Evolutionary conservation across 2,888 invertebrate species (phyloP).

Genomic region (Cosmorhoe ocellata): DNA sequence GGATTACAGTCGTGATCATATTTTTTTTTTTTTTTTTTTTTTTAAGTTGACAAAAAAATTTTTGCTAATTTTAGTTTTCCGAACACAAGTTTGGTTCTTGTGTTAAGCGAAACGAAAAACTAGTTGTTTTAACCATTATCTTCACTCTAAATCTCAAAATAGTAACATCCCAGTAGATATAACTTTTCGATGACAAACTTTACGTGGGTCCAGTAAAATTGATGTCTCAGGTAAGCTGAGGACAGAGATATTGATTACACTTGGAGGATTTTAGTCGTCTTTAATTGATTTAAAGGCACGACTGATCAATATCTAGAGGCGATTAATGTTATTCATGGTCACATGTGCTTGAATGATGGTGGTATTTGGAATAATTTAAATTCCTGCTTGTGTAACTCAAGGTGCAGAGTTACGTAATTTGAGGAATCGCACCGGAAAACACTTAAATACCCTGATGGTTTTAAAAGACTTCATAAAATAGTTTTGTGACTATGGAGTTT

Average conservation of each 20-base stretch:
- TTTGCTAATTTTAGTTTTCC: no score
- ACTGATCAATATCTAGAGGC: constrained; percentile 53
- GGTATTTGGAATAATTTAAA: constrained; percentile 32
- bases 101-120: no score
- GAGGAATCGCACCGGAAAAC: constrained; percentile 18
- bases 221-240: constrained; percentile 48
- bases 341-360: constrained; percentile 34
- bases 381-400: constrained; percentile 22
- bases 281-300: constrained; percentile 56
- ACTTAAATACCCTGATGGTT: neutral
- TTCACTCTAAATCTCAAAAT: constrained; percentile 28
- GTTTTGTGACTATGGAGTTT: no score
- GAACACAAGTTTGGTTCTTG: no score
- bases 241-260: constrained; percentile 58
- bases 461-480: neutral
- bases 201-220: constrained; percentile 62
- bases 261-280: constrained; percentile 49
- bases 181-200: constrained; percentile 61
- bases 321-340: constrained; percentile 49
- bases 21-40: no score
- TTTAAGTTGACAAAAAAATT: no score
- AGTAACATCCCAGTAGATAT: constrained; percentile 44
- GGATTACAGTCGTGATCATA: no score
- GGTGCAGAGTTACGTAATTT: constrained; percentile 21
- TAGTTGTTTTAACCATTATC: neutral